Evolutionary conservation across 2,797 vertebrate genomes (phyloP).

Genomic region (Sebastes hubbsi): DNA sequence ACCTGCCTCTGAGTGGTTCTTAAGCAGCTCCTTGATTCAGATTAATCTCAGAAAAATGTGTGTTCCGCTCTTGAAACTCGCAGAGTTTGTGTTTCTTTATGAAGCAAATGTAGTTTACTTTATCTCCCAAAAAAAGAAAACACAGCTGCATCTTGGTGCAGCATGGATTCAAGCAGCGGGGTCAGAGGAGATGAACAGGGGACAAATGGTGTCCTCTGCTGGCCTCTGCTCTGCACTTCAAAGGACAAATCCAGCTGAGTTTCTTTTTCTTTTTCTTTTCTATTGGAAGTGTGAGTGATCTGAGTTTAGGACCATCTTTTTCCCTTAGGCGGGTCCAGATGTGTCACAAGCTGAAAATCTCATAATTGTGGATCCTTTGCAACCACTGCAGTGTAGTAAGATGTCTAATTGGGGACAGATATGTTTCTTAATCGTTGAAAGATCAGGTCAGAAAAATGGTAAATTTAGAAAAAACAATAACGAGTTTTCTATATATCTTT

Average conservation of each 20-base stretch:
- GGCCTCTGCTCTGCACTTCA: conserved; percentile 63
- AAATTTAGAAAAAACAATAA: background rate
- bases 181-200: conserved; percentile 46
- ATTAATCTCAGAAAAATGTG: background rate
- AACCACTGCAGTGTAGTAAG: background rate
- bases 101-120: conserved; percentile 24
- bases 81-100: conserved; percentile 22
- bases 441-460: background rate
- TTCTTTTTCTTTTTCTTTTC: conserved; percentile 1
- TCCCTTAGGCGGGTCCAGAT: background rate
- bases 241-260: conserved; percentile 58
- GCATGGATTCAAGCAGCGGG: conserved; percentile 36
- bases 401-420: background rate
- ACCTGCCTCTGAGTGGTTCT: background rate
- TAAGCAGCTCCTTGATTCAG: background rate
- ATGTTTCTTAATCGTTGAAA: background rate
- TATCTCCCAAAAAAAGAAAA: conserved; percentile 58
- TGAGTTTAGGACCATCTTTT: background rate
- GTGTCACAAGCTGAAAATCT: background rate
- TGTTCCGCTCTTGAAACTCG: background rate
- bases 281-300: background rate
- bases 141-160: conserved; percentile 65
- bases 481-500: background rate
- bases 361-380: background rate
- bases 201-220: conserved; percentile 77